Evolutionary conservation across 2,113 vertebrate species (phyloP), one percentile per base, ranked within the genome.

Genomic region (Cyprinodon tularosa): DNA sequence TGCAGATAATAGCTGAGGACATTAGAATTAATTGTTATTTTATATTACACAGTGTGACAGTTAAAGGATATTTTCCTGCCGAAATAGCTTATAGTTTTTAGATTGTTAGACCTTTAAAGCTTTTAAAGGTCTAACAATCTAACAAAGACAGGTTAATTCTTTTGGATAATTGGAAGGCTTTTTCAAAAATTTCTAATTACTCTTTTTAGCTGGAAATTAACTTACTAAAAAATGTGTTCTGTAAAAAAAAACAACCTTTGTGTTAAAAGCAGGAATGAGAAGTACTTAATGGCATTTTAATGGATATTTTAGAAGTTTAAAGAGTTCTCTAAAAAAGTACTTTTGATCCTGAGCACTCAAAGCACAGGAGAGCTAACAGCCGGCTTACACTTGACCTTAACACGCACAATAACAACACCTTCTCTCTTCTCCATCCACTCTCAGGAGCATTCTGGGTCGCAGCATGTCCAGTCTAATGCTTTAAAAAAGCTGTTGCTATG

Each of bases 401-500:
- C 64, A 65, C 66, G 20, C 68, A 66, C 71, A 67, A 38, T 72
- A 29, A 68, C 15, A 9, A 0, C 50, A 57, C 20, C 17, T 67
- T 42, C 50, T 69, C 68, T 69, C 60, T 36, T 62, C 36, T 44
- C 17, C n/a, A 77, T 62, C 40, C 42, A 29, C 37, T 79, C 81
- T 70, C 78, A 38, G 64, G 22, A 70, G 72, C 67, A 38, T 42
- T 37, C 50, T 68, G 78, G 64, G 62, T 68, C 50, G 12, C 68
- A 72, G 73, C 76, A 29, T 64, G 80, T 84, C 71, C 63, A 64
- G 14, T 75, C 36, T 66, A 71, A 74, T 68, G 72, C n/a, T 62
- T 77, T 71, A 87, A 73, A 87, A 82, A 77, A 87, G 74, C 81
- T 66, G n/a, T 61, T 59, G 70, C 76, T 77, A 60, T 72, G 76